These are phyloP conservation scores for Megamerina dolium DNA, from an alignment of 2,888 invertebrate genomes.

Conservation along the genomic window DNA sequence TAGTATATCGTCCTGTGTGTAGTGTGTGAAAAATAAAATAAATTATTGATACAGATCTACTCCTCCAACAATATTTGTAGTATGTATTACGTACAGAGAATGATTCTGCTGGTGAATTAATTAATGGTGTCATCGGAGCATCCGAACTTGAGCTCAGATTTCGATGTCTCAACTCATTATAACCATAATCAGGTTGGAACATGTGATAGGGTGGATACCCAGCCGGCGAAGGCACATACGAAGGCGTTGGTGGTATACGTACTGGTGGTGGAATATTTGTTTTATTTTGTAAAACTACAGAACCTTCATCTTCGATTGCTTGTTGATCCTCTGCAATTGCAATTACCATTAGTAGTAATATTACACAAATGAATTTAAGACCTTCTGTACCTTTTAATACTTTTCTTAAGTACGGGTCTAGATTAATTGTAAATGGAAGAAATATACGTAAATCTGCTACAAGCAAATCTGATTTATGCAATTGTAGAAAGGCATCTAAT, in stretches of 20 bases:
- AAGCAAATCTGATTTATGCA: conserved; percentile 77
- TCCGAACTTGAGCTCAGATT: conserved; percentile 36
- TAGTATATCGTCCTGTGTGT: conserved; percentile 55
- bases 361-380: neutral
- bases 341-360: neutral
- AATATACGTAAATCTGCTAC: conserved; percentile 90
- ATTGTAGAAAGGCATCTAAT: conserved; percentile 85
- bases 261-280: conserved; percentile 36
- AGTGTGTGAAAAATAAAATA: conserved; percentile 3
- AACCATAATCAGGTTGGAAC: conserved; percentile 34
- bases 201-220: conserved; percentile 40
- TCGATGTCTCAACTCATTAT: conserved; percentile 39
- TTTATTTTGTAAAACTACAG: conserved; percentile 41
- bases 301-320: conserved; percentile 56
- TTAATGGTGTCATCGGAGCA: conserved; percentile 32
- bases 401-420: conserved; percentile 96
- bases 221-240: conserved; percentile 38
- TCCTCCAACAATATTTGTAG: neutral
- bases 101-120: conserved; percentile 42
- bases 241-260: conserved; percentile 34
- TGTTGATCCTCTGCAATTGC: conserved; percentile 61
- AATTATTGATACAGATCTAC: neutral
- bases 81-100: conserved; percentile 34
- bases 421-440: conserved; percentile 94
- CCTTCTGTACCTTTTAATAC: conserved; percentile 78